Evolutionary conservation across 1,140 invertebrate genomes (phyloP).

Genomic region (Polypedilum pembai): DNA sequence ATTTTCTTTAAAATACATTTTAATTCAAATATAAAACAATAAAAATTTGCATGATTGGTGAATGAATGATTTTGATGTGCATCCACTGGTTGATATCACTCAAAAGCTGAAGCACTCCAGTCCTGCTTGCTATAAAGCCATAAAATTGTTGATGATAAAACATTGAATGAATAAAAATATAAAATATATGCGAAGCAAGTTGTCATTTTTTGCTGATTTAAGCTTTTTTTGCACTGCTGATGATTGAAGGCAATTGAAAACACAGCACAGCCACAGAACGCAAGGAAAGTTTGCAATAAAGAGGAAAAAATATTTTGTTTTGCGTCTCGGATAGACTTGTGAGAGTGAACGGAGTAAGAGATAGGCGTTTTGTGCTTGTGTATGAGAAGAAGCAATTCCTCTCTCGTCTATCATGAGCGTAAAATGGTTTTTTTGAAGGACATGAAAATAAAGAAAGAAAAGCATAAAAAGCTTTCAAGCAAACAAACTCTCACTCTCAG

Average conservation of each 20-base stretch:
- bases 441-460: slow-evolving; percentile 20
- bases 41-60: too few species aligned
- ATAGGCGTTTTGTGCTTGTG: background rate
- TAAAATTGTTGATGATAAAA: too few species aligned
- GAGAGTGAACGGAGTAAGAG: background rate
- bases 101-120: too few species aligned
- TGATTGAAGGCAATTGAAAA: background rate
- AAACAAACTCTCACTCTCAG: background rate
- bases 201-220: too few species aligned
- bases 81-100: too few species aligned
- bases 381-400: background rate
- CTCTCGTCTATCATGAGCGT: background rate
- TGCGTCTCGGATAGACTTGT: background rate
- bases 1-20: too few species aligned
- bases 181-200: too few species aligned
- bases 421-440: background rate
- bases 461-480: slow-evolving; percentile 25
- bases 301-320: background rate
- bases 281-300: background rate
- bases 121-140: too few species aligned
- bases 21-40: too few species aligned
- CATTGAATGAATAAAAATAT: too few species aligned
- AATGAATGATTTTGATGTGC: too few species aligned
- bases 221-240: too few species aligned
- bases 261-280: background rate